phyloP scores from a whole-genome alignment of 2,797 vertebrate genomes.

The Aeoliscus strigatus region DNA sequence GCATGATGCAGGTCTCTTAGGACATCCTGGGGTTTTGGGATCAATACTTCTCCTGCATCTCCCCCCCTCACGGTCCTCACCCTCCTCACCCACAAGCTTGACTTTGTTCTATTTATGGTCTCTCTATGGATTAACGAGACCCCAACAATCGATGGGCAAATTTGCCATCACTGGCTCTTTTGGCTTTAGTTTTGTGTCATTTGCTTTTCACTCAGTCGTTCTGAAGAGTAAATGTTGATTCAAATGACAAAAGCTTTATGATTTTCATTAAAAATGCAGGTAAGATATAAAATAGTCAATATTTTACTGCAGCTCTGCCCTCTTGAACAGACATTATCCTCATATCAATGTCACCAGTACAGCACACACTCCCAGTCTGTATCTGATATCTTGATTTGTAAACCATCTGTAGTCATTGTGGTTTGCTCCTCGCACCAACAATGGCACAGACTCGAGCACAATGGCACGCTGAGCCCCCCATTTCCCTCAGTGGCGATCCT shows the following conservation, averaged over 20 bases:
- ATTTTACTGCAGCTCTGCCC: constrained; percentile 3
- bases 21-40: constrained; percentile 51
- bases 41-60: constrained; percentile 63
- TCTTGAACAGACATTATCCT: constrained; percentile 8
- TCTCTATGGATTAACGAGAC: constrained; percentile 60
- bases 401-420: constrained; percentile 52
- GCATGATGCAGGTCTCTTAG: constrained; percentile 62
- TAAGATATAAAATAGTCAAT: neutral
- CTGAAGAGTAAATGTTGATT: too few relatives aligned
- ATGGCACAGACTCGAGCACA: constrained; percentile 57
- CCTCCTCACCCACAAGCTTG: constrained; percentile 41
- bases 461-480: constrained; percentile 57
- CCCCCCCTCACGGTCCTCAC: constrained; percentile 40
- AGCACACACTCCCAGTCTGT: constrained; percentile 20
- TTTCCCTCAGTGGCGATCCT: constrained; percentile 63
- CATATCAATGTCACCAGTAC: constrained; percentile 4
- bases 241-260: too few relatives aligned
- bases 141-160: constrained; percentile 61
- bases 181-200: constrained; percentile 51
- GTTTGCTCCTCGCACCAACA: constrained; percentile 44
- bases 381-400: constrained; percentile 46
- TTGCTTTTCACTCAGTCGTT: too few relatives aligned
- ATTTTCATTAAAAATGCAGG: too few relatives aligned
- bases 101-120: constrained; percentile 70
- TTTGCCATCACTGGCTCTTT: constrained; percentile 36